Base-by-base conservation (phyloP, 1,140 invertebrate genomes). In the Atta cephalotes region DNA sequence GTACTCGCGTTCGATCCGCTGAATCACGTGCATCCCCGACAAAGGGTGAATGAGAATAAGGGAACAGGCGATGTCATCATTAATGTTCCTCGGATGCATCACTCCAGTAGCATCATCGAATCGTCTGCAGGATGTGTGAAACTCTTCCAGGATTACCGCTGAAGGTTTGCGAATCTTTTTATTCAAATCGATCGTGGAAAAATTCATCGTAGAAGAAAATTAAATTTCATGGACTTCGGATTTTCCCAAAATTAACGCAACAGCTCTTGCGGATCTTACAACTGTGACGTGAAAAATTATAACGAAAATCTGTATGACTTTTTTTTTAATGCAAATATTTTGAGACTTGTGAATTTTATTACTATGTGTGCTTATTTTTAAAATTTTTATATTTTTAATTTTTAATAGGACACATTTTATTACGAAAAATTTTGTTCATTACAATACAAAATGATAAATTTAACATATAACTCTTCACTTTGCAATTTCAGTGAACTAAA, bases 21-120 rank as follows among this genome's bases (percentile, higher is more conserved):
- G 25, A 62, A 81, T 91, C 90, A 90, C 90, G 89, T 90, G 90
- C 63, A 31, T 63, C 62, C 56, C 18, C 68, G 45, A 45, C 51
- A 51, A 66, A 72, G 62, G 76, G 80, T 72, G 65, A 62, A 31
- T 74, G 28, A 45, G 35, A 70, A 80, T 68, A 81, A 28, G 25
- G 53, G 12, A 16, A 53, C 39, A 53, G 45, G 35, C 71, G 49
- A 85, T 76, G 82, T 65, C 60, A 21, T 21, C 60, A 25, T 76
- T 82, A 74, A 21, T 28, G 72, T 56, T 25, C 60, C 28, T 45
- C 74, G 62, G 35, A 51, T 31, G 82, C 85, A 7, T 56, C 21
- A 31, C 72, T 62, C 68, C 76, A 56, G 76, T 77, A 45, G 9
- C 39, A 78, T 39, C 71, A n/a, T 49, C 60, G 39, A 21, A 56